Conservation (phyloP, 2,113 vertebrate species). For the Callaeas wilsoni region DNA sequence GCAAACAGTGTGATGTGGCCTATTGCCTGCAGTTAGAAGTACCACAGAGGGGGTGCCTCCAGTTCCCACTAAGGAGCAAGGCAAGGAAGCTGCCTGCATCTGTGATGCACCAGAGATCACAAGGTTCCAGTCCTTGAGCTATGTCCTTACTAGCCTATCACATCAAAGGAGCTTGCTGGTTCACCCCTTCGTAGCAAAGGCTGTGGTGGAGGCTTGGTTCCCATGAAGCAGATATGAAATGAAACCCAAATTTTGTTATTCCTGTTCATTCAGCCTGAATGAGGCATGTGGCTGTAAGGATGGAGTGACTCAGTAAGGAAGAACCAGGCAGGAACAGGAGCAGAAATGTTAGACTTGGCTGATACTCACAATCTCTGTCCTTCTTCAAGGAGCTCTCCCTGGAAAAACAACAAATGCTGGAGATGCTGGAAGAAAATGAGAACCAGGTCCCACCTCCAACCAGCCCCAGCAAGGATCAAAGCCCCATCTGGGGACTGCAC, state of each 20-base stretch:
- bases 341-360: neutral
- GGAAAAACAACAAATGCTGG: slow-evolving; percentile 89
- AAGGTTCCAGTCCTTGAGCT: neutral
- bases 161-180: neutral
- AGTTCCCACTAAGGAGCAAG: neutral
- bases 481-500: slow-evolving; percentile 72
- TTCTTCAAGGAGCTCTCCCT: slow-evolving; percentile 83
- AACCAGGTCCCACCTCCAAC: slow-evolving; percentile 38
- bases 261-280: neutral
- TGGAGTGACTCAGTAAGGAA: neutral
- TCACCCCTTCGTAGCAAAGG: rapidly evolving
- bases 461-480: slow-evolving; percentile 43
- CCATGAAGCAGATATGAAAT: neutral
- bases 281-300: neutral
- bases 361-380: neutral
- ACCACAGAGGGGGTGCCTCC: neutral
- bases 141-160: neutral
- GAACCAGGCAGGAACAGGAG: neutral
- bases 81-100: neutral
- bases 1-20: neutral
- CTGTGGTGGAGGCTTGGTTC: neutral
- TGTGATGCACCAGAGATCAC: neutral
- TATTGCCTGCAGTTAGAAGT: neutral
- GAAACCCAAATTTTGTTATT: neutral
- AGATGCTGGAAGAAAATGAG: slow-evolving; percentile 81